These are phyloP conservation scores for Crotalus viridis DNA, from an alignment of 2,113 vertebrate species.

Conservation along the genomic window DNA sequence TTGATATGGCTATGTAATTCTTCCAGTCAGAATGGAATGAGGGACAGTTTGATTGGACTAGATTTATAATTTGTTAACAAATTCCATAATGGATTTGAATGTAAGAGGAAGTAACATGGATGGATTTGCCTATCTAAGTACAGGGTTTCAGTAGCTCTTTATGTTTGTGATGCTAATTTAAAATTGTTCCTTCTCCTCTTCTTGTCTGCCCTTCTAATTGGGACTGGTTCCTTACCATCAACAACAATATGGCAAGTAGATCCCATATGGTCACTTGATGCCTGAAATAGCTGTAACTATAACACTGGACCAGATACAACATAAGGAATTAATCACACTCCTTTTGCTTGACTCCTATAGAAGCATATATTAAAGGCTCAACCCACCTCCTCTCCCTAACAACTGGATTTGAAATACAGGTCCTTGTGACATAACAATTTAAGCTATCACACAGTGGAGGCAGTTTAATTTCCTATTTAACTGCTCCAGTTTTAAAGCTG, in stretches of 20 bases:
- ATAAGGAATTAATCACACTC: background rate
- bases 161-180: background rate
- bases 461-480: background rate
- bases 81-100: background rate
- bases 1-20: background rate
- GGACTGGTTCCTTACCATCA: background rate
- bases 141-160: background rate
- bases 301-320: background rate
- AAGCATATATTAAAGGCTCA: background rate
- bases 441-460: background rate
- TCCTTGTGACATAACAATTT: background rate
- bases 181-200: background rate
- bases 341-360: background rate
- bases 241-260: background rate
- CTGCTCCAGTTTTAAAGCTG: background rate
- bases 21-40: background rate
- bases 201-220: background rate
- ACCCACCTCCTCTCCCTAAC: background rate
- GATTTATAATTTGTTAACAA: background rate
- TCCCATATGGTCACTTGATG: background rate
- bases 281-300: background rate
- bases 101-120: background rate
- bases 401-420: background rate
- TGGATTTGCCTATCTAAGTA: background rate
- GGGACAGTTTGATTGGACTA: background rate